These are phyloP conservation scores for Pollenia angustigena DNA, from an alignment of 2,888 invertebrate species.

Conservation along the genomic window DNA sequence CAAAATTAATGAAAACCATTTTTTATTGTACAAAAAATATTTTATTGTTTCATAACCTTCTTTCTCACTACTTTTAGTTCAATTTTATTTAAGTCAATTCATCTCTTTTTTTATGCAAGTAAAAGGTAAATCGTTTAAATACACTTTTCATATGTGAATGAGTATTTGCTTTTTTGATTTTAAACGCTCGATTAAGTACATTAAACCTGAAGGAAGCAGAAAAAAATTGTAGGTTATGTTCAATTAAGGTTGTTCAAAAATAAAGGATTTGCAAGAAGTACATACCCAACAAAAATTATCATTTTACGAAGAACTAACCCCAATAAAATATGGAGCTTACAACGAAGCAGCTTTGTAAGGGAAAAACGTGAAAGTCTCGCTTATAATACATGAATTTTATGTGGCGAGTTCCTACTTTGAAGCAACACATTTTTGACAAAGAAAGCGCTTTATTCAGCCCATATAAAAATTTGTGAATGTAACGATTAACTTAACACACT, in stretches of 20 bases:
- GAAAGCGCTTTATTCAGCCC: no score
- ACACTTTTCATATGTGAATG: not conserved
- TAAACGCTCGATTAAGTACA: constrained; percentile 29
- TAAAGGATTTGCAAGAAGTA: no score
- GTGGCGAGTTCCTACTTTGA: no score
- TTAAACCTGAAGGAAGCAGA: constrained; percentile 3
- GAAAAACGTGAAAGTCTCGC: no score
- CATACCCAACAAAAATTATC: no score
- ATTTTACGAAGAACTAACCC: no score
- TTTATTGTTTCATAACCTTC: not conserved
- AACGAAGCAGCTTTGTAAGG: no score
- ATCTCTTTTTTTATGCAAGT: not conserved
- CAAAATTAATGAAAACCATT: not conserved
- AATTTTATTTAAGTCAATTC: not conserved
- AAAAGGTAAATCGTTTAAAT: constrained; percentile 9
- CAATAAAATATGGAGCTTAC: no score
- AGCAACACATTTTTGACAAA: no score
- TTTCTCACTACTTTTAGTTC: not conserved
- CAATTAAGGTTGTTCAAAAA: not conserved
- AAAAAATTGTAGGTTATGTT: not conserved
- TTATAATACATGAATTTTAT: no score
- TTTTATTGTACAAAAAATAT: not conserved
- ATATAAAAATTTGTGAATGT: no score
- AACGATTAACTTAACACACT: no score
- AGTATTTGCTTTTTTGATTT: not conserved